These are phyloP conservation scores for Ericerus pela DNA, from an alignment of 1,140 invertebrate species.

Conservation along the genomic window DNA sequence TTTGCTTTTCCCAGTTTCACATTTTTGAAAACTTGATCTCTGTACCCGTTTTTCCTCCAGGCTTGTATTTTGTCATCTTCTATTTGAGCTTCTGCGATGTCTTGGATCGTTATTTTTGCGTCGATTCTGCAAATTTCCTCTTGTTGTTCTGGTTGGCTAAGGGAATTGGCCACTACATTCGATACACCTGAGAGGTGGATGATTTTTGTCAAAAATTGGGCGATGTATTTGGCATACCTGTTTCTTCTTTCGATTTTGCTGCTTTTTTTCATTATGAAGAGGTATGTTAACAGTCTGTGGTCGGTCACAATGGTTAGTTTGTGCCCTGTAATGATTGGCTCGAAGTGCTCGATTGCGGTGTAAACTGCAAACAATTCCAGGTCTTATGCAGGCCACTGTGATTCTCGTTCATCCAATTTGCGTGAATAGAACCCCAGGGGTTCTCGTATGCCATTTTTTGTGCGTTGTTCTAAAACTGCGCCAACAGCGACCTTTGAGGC, in stretches of 20 bases:
- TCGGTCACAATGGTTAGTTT: too few species aligned
- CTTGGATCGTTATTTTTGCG: neutral
- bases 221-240: constrained; percentile 1
- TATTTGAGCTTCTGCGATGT: neutral
- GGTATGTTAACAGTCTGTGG: neutral
- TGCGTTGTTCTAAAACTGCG: neutral
- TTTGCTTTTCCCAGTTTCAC: neutral
- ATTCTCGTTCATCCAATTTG: constrained; percentile 26
- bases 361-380: too few species aligned
- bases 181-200: neutral
- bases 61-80: neutral
- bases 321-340: too few species aligned
- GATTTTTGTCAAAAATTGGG: neutral
- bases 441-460: constrained; percentile 14
- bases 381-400: too few species aligned
- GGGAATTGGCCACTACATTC: neutral
- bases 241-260: neutral
- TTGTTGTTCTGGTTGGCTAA: neutral
- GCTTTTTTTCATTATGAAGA: neutral
- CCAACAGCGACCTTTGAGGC: neutral
- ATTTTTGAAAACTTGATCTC: neutral
- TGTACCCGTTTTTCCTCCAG: neutral
- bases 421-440: constrained; percentile 31
- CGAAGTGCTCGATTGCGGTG: too few species aligned
- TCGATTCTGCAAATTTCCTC: neutral